These are phyloP conservation scores for Empidonax traillii DNA, from an alignment of 2,113 vertebrate genomes.

Conservation along the genomic window DNA sequence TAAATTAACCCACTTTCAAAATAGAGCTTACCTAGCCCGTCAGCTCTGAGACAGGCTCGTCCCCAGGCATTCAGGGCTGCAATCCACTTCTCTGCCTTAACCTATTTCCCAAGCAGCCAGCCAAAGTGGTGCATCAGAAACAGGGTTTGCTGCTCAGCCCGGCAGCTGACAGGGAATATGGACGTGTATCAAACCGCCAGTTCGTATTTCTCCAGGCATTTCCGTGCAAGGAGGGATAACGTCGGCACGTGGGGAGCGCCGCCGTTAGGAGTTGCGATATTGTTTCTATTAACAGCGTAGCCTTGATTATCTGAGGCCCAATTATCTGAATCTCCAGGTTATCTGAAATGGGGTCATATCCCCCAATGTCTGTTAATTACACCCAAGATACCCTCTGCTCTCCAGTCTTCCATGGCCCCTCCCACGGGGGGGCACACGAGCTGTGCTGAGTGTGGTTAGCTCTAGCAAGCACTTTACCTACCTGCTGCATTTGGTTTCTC, in stretches of 20 bases:
- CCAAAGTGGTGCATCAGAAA: background rate
- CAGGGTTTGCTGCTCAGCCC: background rate
- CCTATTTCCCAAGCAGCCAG: slow-evolving; percentile 47
- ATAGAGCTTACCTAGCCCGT: slow-evolving; percentile 30
- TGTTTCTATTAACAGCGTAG: background rate
- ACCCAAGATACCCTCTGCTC: slow-evolving; percentile 21
- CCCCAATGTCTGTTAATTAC: slow-evolving; percentile 26
- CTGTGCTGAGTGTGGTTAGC: background rate
- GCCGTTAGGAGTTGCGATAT: background rate
- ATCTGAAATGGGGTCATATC: slow-evolving; percentile 38
- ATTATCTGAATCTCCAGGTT: slow-evolving; percentile 39
- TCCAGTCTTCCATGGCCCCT: background rate
- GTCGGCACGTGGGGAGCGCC: accelerated
- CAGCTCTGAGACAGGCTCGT: slow-evolving; percentile 28
- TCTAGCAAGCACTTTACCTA: accelerated
- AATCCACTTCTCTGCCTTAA: slow-evolving; percentile 34
- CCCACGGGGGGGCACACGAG: accelerated
- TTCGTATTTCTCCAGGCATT: background rate
- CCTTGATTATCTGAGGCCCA: slow-evolving; percentile 39
- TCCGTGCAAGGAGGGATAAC: accelerated
- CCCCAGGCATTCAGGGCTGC: slow-evolving; percentile 34
- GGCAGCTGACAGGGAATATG: background rate
- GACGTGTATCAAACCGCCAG: background rate
- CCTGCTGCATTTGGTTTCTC: background rate
- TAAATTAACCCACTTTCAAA: slow-evolving; percentile 69